Base-by-base conservation (phyloP, 2,888 invertebrate species). In the Andrena praecox region DNA sequence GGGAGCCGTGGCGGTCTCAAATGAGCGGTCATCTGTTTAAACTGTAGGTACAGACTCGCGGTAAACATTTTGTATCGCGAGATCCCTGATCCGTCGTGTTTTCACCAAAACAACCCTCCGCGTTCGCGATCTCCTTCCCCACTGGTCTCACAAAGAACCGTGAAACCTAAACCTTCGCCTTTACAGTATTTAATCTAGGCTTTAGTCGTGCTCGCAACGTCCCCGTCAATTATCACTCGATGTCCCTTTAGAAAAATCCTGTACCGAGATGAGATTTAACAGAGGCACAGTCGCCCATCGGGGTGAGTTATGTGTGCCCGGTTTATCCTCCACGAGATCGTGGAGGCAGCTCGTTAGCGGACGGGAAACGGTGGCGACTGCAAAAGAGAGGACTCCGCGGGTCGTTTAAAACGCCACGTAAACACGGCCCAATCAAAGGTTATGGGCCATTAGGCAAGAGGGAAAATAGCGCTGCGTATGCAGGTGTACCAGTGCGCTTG, bases 391-490 rank as follows among this genome's bases (percentile, higher is more conserved):
- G 35, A 27, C 56, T 56, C 29, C 56, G 50, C 35, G 56, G 74
- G 82, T 54, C 29, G 77, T 73, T 87, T 86, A 80, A 88, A 86
- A 87, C 80, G 91, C 92, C 85, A 82, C 87, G 92, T 92, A 92
- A 92, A 91, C 92, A 91, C 76, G 81, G 86, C 80, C 91, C 91
- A 93, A 93, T 93, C 92, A 92, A 90, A 92, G 91, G 90, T 92
- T 91, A 93, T 92, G 91, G 91, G 82, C 92, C 93, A 93, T 93
- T 93, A 93, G 90, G 91, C 91, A 89, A 86, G 87, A 82, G 88
- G 87, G 90, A 91, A 93, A 93, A 93, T 93, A 89, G 89, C 87
- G 93, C 92, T 88, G 90, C 90, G 92, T 91, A 86, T 90, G 92
- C 92, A 92, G 63, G 82, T 82, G 73, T 59, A 67, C 85, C 85